Base-by-base conservation (phyloP, 2,113 vertebrate genomes). In the Microtus oregoni region DNA sequence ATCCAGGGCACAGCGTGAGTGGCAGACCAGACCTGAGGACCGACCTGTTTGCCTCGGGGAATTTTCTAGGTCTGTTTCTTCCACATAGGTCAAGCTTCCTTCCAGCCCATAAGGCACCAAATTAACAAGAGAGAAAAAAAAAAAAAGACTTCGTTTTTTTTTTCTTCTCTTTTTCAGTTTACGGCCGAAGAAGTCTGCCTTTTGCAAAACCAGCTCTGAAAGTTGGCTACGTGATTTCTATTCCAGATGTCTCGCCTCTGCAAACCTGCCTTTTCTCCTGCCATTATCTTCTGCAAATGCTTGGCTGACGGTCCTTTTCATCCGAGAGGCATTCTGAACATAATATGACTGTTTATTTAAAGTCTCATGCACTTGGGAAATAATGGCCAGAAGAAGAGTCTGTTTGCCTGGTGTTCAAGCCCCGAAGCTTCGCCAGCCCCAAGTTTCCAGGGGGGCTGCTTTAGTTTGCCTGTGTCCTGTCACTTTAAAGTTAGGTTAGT, bases 321-420 rank as follows among this genome's bases (percentile, higher is more conserved):
- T 97, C 94, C 96, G 95, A 68, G 65, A 97, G 97, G 93, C 94
- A 94, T 98, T 98, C 97, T 98, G 96, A 98, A 93, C 91, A 89
- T 95, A 97, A 94, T 96, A 94, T 97, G 94, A 97, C 83, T 98
- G 98, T 98, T 98, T 98, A 75, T 97, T 98, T 98, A 98, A 95
- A 97, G 92, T 98, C 97, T 98, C 41, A 41, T 92, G 96, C 97
- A 95, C 98, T 94, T 98, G 86, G 95, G 73, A 96, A 97, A 98
- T 97, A 98, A 98, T 96, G 96, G 94, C 91, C 92, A 98, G 97
- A 96, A 95, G 91, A 91, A 96, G 97, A 1, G 96, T 97, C 98
- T 97, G 90, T 98, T 98, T 98, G 94, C 98, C 94, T 97, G 20
- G 24, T 96, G 97, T 97, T 96, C 93, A 98, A 98, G 95, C 78